Evolutionary conservation across 2,113 vertebrate genomes (phyloP), one percentile per base, ranked within the genome.

Genomic region (Dasyornis broadbenti): DNA sequence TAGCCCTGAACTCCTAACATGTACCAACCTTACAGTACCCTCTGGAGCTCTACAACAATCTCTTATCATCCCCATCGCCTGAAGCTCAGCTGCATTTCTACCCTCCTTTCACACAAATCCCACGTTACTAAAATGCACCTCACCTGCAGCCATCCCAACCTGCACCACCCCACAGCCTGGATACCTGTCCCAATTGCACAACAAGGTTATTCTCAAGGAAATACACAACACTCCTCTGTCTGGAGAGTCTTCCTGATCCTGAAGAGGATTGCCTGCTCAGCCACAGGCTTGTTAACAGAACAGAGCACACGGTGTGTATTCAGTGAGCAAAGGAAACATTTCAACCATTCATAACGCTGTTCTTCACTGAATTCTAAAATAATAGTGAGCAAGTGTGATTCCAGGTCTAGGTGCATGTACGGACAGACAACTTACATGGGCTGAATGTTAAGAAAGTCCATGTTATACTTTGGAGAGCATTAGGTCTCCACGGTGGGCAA

Each of bases 141-240:
- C 49, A 80, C 33, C 9, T 75, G 17, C 71, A 91, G 83, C 26
- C 26, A 20, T 59, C 31, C 15, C 0, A 0, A 10, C 2, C 4
- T 26, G 22, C 4, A 7, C 47, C 24, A 54, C 7, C 15, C 21
- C 13, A 9, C 16, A 83, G 35, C 21, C n/a, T 2, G 2, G 35
- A 49, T 22, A 11, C 19, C 26, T 73, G n/a, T 77, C 45, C 30
- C 45, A 91, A 31, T 11, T 50, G 40, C 45, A 59, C 24, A 61
- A 27, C 1, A 57, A 68, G 44, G 68, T 52, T n/a, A 24, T 33
- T 65, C n/a, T 53, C 40, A 82, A 61, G 50, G 26, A 78, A 88
- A 78, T 31, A 39, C 21, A 56, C 21, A 47, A 47, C n/a, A n/a
- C 21, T 89, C 13, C n/a, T 81, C 24, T 35, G n/a, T n/a, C 40